Percentiles rank a stretch among this genome's conserved stretches.
These are phyloP conservation scores for Anoplophora glabripennis DNA, from an alignment of 1,140 invertebrate genomes.

Conservation along the genomic window DNA sequence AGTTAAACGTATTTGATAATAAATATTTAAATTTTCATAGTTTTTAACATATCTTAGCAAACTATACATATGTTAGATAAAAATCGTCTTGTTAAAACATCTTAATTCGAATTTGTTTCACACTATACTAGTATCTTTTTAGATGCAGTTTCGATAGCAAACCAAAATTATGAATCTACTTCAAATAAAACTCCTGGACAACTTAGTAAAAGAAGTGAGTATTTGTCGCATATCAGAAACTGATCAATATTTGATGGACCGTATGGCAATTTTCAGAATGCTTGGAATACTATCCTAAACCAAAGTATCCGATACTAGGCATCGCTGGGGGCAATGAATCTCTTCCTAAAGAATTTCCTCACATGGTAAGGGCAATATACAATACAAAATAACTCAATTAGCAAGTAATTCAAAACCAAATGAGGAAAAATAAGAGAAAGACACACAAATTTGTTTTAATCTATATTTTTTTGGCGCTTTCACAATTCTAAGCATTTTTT, in stretches of 20 bases:
- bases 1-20: too few relatives aligned
- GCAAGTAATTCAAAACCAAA: background rate
- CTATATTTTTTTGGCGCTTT: background rate
- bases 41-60: too few relatives aligned
- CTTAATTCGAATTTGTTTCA: too few relatives aligned
- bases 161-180: too few relatives aligned
- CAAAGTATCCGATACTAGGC: conserved; percentile 20
- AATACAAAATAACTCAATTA: background rate
- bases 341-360: conserved; percentile 34
- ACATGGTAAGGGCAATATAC: conserved; percentile 27
- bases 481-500: conserved; percentile 5
- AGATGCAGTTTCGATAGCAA: too few relatives aligned
- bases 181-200: too few relatives aligned
- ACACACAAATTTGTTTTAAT: background rate
- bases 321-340: conserved; percentile 30
- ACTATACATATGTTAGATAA: too few relatives aligned
- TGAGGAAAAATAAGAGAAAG: background rate
- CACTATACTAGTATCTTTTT: too few relatives aligned
- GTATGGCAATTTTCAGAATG: conserved; percentile 15
- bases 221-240: background rate
- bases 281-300: conserved; percentile 15
- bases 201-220: too few relatives aligned
- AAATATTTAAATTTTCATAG: too few relatives aligned
- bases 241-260: background rate
- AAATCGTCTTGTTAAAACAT: too few relatives aligned